These are phyloP conservation scores for Eupeodes luniger DNA, from an alignment of 2,888 invertebrate genomes.

Conservation along the genomic window DNA sequence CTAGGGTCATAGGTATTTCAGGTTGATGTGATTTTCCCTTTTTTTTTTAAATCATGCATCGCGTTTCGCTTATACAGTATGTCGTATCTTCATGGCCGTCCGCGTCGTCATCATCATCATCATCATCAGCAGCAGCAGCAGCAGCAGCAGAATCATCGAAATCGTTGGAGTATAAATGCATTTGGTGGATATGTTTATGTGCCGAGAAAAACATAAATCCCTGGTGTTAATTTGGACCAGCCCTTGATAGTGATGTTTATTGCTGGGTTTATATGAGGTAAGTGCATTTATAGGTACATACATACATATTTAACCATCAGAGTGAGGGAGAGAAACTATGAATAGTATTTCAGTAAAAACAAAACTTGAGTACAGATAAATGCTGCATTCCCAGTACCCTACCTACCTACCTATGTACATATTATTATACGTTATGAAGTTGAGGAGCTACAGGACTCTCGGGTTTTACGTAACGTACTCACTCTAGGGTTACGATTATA, in stretches of 20 bases:
- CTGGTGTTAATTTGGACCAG: conserved; percentile 75
- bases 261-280: conserved; percentile 41
- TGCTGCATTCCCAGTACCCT: neutral
- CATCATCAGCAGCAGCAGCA: conserved; percentile 12
- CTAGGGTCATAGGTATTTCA: conserved; percentile 75
- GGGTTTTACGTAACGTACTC: neutral
- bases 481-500: neutral
- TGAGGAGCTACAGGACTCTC: neutral
- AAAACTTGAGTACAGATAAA: neutral
- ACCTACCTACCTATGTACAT: too few species aligned
- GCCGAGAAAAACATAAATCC: conserved; percentile 75
- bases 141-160: conserved; percentile 17
- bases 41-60: conserved; percentile 17
- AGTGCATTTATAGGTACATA: conserved; percentile 16
- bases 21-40: conserved; percentile 50
- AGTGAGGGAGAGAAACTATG: neutral
- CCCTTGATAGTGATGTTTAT: conserved; percentile 75
- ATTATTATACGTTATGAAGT: neutral
- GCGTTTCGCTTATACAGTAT: neutral
- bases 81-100: conserved; percentile 50
- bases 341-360: neutral
- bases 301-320: neutral
- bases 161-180: conserved; percentile 44
- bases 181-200: conserved; percentile 74
- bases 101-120: conserved; percentile 36